Base-by-base conservation (phyloP, 92 coral and sea anemone species). In the Zoanthus gigantus region DNA sequence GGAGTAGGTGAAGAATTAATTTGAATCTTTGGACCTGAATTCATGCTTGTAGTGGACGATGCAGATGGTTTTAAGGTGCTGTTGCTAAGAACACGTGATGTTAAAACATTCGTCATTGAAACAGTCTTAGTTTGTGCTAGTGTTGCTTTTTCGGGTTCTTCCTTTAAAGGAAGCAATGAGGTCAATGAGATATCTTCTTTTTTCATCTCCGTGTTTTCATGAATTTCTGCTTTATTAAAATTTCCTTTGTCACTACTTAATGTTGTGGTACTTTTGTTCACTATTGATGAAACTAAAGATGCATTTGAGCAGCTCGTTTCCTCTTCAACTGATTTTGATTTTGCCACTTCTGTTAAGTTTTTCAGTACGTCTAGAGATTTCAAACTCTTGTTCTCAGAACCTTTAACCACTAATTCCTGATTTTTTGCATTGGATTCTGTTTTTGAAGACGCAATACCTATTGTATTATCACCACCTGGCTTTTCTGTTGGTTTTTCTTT, bases 271-370 rank as follows among this genome's bases (percentile, higher is more conserved):
- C 50, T 48, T 18, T 69, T 83, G 57, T 71, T 65, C 45, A 82
- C 80, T 63, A 58, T 15, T 4, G 76, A 6, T 17, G 44, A 34
- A 56, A 68, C 88, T 81, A 17, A 58, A 34, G 89, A 60, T 3
- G 74, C 23, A 57, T 69, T 29, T 82, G 63, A n/a, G 34, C 75
- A 42, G n/a, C 56, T 83, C 34, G 15, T 31, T n/a, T 61, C 87
- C 32, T 54, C 32, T 1, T 47, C 76, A 7, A 50, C 60, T 45
- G 69, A 74, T 60, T 42, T 52, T 60, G 17, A 29, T 63, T 71
- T 71, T 17, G 32, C 29, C 54, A 11, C 11, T 79, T 79, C 84
- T 53, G 50, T 66, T 16, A 65, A 50, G 65, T 76, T 46, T 47
- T 37, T 42, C 18, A n/a, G 16, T 7, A 37, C 15, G 32, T 34